Evolutionary conservation across 2,797 vertebrate genomes (phyloP).

Genomic region (Propithecus perrieri): DNA sequence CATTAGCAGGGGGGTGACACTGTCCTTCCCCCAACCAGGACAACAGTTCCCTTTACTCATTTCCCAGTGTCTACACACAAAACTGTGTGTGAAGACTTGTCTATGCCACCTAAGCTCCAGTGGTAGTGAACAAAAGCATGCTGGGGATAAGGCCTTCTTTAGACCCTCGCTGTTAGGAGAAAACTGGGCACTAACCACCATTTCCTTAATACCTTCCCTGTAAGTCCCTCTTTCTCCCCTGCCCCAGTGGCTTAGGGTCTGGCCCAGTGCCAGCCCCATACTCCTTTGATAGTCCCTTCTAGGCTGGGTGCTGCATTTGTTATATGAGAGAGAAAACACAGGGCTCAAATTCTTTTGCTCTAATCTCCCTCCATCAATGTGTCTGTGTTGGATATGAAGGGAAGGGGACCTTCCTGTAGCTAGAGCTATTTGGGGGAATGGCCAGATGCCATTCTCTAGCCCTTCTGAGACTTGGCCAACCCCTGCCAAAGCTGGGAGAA

Average conservation of each 20-base stretch:
- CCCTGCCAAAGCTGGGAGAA: slow-evolving; percentile 54
- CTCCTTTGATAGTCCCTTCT: background rate
- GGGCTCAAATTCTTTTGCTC: background rate
- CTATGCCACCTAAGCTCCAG: background rate
- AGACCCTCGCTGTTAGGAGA: background rate
- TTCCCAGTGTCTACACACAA: slow-evolving; percentile 52
- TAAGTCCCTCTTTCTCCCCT: background rate
- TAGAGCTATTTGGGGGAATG: slow-evolving; percentile 30
- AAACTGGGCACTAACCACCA: background rate
- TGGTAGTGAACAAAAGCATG: slow-evolving; percentile 34
- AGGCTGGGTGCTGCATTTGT: background rate
- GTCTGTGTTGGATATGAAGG: background rate
- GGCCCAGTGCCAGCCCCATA: background rate
- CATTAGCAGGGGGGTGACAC: slow-evolving; percentile 13
- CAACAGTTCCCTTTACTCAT: slow-evolving; percentile 49
- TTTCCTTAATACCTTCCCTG: slow-evolving; percentile 28
- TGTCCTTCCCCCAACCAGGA: slow-evolving; percentile 51
- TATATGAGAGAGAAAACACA: background rate
- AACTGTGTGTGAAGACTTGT: background rate
- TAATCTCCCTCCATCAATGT: background rate
- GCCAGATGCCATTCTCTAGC: slow-evolving; percentile 30
- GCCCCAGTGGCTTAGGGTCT: background rate
- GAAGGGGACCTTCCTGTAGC: slow-evolving; percentile 49
- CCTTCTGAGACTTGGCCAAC: slow-evolving; percentile 37
- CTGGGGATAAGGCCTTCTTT: background rate